Conservation (phyloP, 2,113 vertebrate genomes). For the Butastur rufipennis region DNA sequence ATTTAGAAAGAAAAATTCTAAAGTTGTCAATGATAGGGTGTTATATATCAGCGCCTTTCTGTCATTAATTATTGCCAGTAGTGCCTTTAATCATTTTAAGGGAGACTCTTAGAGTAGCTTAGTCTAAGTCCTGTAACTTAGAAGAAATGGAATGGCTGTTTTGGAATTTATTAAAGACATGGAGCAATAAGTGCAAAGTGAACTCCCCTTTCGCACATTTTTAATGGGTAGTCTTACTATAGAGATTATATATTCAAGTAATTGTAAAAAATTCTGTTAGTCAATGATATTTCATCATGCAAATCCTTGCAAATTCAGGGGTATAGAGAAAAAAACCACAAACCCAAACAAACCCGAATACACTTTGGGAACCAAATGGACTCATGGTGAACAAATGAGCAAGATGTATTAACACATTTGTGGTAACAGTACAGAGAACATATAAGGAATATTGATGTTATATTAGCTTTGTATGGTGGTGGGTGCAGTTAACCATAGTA, state of each 20-base stretch:
- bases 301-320: constrained; percentile 86
- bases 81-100: constrained; percentile 95
- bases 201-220: constrained; percentile 71
- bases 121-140: constrained; percentile 22
- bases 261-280: constrained; percentile 95
- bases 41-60: constrained; percentile 75
- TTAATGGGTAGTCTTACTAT: constrained; percentile 75
- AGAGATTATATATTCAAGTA: constrained; percentile 75
- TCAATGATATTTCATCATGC: constrained; percentile 84
- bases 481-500: constrained; percentile 83
- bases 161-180: constrained; percentile 68
- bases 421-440: constrained; percentile 63
- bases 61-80: constrained; percentile 89
- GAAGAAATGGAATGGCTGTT: constrained; percentile 10
- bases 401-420: constrained; percentile 63
- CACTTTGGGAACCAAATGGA: constrained; percentile 82
- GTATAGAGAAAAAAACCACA: constrained; percentile 57
- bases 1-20: constrained; percentile 79
- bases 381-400: constrained; percentile 74
- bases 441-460: constrained; percentile 61
- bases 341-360: constrained; percentile 51
- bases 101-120: constrained; percentile 84
- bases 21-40: constrained; percentile 71
- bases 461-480: constrained; percentile 76
- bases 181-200: constrained; percentile 86